These are phyloP conservation scores for Dynastes hyllus DNA, from an alignment of 2,888 invertebrate species.

Conservation along the genomic window DNA sequence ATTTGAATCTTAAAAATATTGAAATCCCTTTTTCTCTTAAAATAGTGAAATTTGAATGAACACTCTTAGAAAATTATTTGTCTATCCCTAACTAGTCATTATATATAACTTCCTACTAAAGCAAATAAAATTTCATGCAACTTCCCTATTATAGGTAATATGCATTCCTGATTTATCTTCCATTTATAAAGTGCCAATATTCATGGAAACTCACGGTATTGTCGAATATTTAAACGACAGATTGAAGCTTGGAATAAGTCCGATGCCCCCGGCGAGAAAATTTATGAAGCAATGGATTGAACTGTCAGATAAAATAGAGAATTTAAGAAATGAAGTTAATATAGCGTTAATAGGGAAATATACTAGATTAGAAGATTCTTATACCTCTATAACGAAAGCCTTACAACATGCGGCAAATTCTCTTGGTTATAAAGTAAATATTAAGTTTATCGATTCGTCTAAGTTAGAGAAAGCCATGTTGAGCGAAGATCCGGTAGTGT, in stretches of 20 bases:
- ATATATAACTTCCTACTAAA: too few relatives aligned
- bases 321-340: constrained; percentile 81
- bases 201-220: constrained; percentile 94
- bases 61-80: too few relatives aligned
- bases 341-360: constrained; percentile 98
- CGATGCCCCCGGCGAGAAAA: constrained; percentile 78
- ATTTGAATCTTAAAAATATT: too few relatives aligned
- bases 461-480: constrained; percentile 86
- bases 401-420: constrained; percentile 94
- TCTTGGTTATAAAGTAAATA: constrained; percentile 86
- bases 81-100: too few relatives aligned
- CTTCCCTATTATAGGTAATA: constrained; percentile 62
- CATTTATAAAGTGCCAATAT: constrained; percentile 95
- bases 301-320: constrained; percentile 89
- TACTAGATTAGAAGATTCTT: constrained; percentile 95
- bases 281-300: constrained; percentile 94
- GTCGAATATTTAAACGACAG: constrained; percentile 89
- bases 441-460: constrained; percentile 94
- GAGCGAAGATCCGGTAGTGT: constrained; percentile 84
- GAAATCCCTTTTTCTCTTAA: too few relatives aligned
- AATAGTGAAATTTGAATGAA: too few relatives aligned
- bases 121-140: too few relatives aligned
- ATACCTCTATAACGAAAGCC: constrained; percentile 96
- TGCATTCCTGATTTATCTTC: constrained; percentile 94
- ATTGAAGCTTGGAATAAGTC: constrained; percentile 80